Conservation (phyloP, 37 sponge, comb jelly and placozoan species). For the Spongia lamella region DNA sequence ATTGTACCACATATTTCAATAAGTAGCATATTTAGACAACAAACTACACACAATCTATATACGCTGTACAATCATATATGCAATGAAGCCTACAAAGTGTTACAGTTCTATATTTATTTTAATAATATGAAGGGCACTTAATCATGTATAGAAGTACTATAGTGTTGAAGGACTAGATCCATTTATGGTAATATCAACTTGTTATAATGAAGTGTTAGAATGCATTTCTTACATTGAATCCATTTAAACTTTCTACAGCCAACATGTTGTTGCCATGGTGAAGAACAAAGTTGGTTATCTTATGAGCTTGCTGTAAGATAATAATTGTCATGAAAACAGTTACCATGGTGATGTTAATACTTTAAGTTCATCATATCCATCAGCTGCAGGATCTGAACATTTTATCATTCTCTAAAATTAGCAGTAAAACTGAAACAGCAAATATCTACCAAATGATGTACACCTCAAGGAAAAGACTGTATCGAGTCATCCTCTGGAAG, state of each 20-base stretch:
- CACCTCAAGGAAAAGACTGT: slow-evolving; percentile 78
- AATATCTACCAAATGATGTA: neutral
- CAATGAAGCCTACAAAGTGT: too few relatives aligned
- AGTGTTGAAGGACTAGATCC: too few relatives aligned
- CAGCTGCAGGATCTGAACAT: neutral
- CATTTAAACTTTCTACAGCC: slow-evolving; percentile 73
- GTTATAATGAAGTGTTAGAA: too few relatives aligned
- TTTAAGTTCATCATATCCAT: neutral
- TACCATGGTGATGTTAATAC: neutral
- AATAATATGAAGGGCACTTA: too few relatives aligned
- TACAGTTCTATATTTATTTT: too few relatives aligned
- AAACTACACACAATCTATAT: too few relatives aligned
- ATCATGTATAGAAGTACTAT: too few relatives aligned
- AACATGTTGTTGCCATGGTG: slow-evolving; percentile 92
- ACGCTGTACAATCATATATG: too few relatives aligned
- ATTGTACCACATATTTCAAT: too few relatives aligned
- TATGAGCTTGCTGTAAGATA: slow-evolving; percentile 58
- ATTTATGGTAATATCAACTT: too few relatives aligned
- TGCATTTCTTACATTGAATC: slow-evolving; percentile 47
- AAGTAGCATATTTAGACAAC: too few relatives aligned
- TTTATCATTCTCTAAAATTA: neutral
- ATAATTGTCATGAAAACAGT: neutral
- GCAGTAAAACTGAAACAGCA: too few relatives aligned
- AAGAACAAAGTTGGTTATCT: slow-evolving; percentile 71
- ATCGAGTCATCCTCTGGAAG: slow-evolving; percentile 74